Base-by-base conservation (phyloP, 2,797 vertebrate genomes). In the Lutjanus argentimaculatus region DNA sequence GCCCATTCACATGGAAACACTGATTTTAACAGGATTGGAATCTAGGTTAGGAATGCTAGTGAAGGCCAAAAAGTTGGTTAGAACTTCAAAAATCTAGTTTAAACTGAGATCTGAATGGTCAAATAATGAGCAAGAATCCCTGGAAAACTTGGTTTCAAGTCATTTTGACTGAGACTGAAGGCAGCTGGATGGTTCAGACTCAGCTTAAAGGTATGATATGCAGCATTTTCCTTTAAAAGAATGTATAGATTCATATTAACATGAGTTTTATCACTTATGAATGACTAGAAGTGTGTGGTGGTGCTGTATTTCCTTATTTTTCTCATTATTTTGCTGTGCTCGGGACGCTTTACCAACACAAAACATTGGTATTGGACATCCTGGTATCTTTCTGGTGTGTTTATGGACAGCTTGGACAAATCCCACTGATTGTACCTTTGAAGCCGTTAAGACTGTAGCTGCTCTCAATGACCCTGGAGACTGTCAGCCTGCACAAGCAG, bases 11-110 rank as follows among this genome's bases (percentile, higher is more conserved):
- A 75, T 62, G 65, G 64, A 82, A 69, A 67, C 72, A 49, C 52
- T 43, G 59, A 75, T 88, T 84, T 78, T 53, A 77, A 69, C 59
- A 79, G n/a, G 68, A 71, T 9, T 82, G 78, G 81, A 88, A 88
- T 87, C 57, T 70, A 66, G 77, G 80, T 51, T 9, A 66, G 55
- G 69, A 89, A 82, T 79, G 78, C 62, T 30, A 58, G 43, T 7
- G 25, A 69, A 71, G 45, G 46, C 72, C 42, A 66, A 61, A 25
- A 83, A 71, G 66, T 74, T 75, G 58, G 16, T 66, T 59, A 19
- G 51, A 49, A 67, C 30, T 55, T 63, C 58, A 71, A 51, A 73
- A 79, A 65, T 71, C 56, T 61, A 53, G 25, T 40, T 40, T 67
- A 52, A 70, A 67, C 15, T 17, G 30, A 70, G 12, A 65, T 46